A percentile compares a stretch with the other conserved stretches of the same genome.
Conservation (phyloP, 1,140 invertebrate genomes). For the Orius laevigatus region DNA sequence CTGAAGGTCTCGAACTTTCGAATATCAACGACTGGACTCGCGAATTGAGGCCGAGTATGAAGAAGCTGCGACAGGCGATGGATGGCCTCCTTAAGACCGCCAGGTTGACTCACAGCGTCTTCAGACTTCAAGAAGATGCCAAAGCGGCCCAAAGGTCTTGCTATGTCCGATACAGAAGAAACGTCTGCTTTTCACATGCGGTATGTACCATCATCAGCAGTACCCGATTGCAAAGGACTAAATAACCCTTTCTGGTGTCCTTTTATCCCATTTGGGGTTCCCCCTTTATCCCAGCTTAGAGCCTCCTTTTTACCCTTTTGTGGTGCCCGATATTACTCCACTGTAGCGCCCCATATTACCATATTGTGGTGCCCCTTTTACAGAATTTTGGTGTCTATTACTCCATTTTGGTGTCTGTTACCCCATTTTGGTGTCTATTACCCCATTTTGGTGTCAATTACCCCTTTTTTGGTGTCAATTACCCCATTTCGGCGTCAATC, state of each 20-base stretch:
- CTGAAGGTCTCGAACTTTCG: conserved; percentile 40
- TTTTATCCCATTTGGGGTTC: too few species aligned
- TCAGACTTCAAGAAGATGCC: conserved; percentile 61
- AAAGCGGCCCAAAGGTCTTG: conserved; percentile 43
- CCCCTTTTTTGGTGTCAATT: too few species aligned
- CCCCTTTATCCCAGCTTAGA: too few species aligned
- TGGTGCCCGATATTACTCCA: too few species aligned
- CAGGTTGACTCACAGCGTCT: conserved; percentile 70
- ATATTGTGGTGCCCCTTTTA: too few species aligned
- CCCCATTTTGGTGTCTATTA: too few species aligned
- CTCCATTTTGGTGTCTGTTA: too few species aligned
- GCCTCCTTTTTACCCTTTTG: too few species aligned
- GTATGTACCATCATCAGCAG: conserved; percentile 39
- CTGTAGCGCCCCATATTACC: too few species aligned
- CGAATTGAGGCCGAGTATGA: conserved; percentile 61
- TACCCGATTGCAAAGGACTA: neutral
- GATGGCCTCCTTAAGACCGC: conserved; percentile 67
- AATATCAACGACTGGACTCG: conserved; percentile 53
- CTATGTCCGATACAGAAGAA: conserved; percentile 51
- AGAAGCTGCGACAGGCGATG: conserved; percentile 63
- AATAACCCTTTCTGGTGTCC: neutral
- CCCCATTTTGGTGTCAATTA: too few species aligned
- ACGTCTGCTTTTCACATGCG: conserved; percentile 85
- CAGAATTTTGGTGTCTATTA: too few species aligned
- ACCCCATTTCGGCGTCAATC: too few species aligned